These are phyloP conservation scores for Ramphastos sulfuratus DNA, from an alignment of 2,113 vertebrate genomes.

Conservation along the genomic window DNA sequence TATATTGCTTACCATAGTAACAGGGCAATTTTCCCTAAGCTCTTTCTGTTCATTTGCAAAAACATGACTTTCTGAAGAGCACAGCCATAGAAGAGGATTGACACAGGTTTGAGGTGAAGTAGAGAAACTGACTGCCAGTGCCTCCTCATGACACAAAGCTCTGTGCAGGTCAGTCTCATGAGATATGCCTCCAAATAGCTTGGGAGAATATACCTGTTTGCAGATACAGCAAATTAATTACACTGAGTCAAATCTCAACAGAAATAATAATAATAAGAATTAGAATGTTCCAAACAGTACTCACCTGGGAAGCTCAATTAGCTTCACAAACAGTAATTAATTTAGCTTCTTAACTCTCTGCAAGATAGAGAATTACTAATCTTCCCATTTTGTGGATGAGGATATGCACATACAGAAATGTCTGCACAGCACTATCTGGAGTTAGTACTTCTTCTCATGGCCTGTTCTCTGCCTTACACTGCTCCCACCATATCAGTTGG, in stretches of 20 bases:
- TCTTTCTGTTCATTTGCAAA: background rate
- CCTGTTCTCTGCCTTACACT: background rate
- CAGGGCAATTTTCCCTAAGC: background rate
- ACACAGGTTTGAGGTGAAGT: background rate
- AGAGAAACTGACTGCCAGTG: background rate
- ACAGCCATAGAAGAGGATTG: background rate
- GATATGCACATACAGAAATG: background rate
- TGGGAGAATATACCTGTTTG: conserved; percentile 14
- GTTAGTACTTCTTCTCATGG: background rate
- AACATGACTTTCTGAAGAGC: background rate
- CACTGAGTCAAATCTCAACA: background rate
- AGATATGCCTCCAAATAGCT: background rate
- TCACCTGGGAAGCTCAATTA: conserved; percentile 57
- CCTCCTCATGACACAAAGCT: background rate
- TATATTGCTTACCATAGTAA: background rate
- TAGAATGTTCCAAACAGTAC: conserved; percentile 22
- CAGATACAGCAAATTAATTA: conserved; percentile 39
- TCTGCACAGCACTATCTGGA: background rate
- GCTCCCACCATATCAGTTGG: background rate
- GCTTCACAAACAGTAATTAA: conserved; percentile 57
- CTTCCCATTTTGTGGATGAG: background rate
- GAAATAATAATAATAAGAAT: conserved; percentile 56
- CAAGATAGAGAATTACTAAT: conserved; percentile 13
- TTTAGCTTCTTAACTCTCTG: conserved; percentile 31
- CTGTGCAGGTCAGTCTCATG: background rate